phyloP scores from a whole-genome alignment of 2,113 vertebrate genomes.

The human region DNA sequence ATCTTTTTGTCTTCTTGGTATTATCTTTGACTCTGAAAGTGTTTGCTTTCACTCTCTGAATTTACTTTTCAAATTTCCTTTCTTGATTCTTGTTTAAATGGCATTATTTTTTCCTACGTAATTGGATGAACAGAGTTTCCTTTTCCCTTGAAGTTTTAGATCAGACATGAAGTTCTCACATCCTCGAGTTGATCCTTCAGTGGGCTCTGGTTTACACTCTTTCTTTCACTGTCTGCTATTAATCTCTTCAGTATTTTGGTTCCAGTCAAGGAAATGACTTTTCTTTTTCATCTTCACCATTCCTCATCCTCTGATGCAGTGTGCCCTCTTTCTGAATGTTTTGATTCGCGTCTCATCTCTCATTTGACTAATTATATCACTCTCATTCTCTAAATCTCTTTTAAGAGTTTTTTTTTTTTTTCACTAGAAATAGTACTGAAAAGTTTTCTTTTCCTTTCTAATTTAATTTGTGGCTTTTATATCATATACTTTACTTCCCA shows the following conservation, averaged over 20 bases:
- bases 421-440: not conserved
- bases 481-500: not conserved
- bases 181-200: not conserved
- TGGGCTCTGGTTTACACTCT: not conserved
- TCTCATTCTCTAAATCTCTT: not conserved
- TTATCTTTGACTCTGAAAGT: not conserved
- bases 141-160: conserved; percentile 10
- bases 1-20: not conserved
- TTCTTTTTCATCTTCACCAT: not conserved
- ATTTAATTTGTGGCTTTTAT: not conserved
- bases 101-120: not conserved
- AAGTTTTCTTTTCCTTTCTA: not conserved
- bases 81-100: not conserved
- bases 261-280: not conserved
- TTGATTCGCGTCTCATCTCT: not conserved
- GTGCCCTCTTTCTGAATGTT: not conserved
- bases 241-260: not conserved
- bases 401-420: not conserved
- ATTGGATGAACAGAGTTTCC: not conserved
- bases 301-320: not conserved
- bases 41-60: not conserved
- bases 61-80: not conserved
- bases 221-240: not conserved
- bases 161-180: not conserved
- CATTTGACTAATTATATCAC: not conserved